Conservation (phyloP, 2,797 vertebrate species). For the Myoxocephalus aenaeus region DNA sequence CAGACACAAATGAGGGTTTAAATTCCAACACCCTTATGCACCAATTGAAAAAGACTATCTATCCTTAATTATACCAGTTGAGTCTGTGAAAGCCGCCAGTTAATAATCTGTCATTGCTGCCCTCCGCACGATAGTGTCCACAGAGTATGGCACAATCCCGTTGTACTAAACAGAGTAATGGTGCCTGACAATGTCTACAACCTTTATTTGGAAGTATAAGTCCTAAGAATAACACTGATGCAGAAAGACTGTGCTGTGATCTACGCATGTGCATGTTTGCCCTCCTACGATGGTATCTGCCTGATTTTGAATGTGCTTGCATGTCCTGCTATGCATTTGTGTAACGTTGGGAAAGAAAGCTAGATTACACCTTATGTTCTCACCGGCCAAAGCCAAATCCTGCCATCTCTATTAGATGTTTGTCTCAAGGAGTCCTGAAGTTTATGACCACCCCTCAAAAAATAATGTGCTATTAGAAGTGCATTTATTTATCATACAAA, state of each 20-base stretch:
- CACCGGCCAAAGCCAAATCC: constrained; percentile 77
- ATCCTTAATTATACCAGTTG: constrained; percentile 9
- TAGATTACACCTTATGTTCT: constrained; percentile 96
- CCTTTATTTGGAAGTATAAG: background rate
- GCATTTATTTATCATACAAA: constrained; percentile 33
- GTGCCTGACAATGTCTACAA: background rate
- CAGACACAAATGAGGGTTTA: constrained; percentile 18
- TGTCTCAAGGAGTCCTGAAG: constrained; percentile 71
- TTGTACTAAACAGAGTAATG: constrained; percentile 17
- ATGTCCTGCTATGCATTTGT: constrained; percentile 83
- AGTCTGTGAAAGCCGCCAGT: constrained; percentile 20
- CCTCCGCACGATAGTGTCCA: constrained; percentile 30
- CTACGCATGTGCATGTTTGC: constrained; percentile 76
- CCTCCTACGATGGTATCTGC: constrained; percentile 81
- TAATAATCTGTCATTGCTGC: constrained; percentile 25
- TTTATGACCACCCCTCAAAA: constrained; percentile 38
- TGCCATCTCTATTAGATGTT: constrained; percentile 81
- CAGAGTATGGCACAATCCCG: constrained; percentile 40
- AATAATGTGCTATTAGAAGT: constrained; percentile 31
- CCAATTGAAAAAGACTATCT: constrained; percentile 27
- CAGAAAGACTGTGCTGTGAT: constrained; percentile 83
- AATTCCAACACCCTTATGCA: constrained; percentile 10
- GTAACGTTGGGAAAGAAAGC: constrained; percentile 86
- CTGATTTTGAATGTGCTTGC: constrained; percentile 82
- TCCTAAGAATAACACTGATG: constrained; percentile 62